Evolutionary conservation across 2,888 invertebrate genomes (phyloP).

Genomic region (Stramonita haemastoma): DNA sequence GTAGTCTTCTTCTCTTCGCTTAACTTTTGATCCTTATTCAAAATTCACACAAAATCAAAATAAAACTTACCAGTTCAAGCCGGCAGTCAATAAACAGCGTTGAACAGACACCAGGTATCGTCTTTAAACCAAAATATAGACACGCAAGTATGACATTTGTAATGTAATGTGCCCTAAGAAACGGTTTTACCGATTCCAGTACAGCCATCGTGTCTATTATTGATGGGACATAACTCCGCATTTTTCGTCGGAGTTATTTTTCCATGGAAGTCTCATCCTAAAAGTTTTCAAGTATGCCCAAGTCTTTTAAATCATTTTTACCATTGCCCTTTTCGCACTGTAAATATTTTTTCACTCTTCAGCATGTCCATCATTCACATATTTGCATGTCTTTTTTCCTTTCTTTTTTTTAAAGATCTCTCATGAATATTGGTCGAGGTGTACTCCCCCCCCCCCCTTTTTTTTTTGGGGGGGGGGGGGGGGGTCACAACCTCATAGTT

Average conservation of each 20-base stretch:
- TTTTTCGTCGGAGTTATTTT: too few species aligned
- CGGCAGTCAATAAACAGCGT: conserved; percentile 67
- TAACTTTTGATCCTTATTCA: neutral
- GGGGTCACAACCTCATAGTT: too few species aligned
- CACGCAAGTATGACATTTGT: conserved; percentile 63
- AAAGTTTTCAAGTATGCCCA: neutral
- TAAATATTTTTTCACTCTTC: too few species aligned
- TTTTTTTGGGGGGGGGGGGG: too few species aligned
- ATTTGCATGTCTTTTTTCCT: too few species aligned
- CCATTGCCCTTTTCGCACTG: too few species aligned
- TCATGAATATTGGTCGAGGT: too few species aligned
- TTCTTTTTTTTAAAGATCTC: too few species aligned
- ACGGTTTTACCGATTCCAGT: conserved; percentile 44
- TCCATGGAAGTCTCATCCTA: too few species aligned
- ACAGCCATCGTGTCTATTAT: conserved; percentile 13
- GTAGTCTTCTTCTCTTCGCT: neutral
- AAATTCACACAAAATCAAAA: neutral
- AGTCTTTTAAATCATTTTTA: too few species aligned
- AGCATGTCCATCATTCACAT: too few species aligned
- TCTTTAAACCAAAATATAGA: conserved; percentile 65
- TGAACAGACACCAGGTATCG: conserved; percentile 60
- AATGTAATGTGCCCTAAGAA: conserved; percentile 64
- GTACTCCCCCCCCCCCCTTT: too few species aligned
- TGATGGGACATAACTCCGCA: neutral
- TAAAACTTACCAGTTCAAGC: conserved; percentile 68